These are phyloP conservation scores for Rhinolophus ferrumequinum DNA, from an alignment of 2,113 vertebrate species.

Conservation along the genomic window DNA sequence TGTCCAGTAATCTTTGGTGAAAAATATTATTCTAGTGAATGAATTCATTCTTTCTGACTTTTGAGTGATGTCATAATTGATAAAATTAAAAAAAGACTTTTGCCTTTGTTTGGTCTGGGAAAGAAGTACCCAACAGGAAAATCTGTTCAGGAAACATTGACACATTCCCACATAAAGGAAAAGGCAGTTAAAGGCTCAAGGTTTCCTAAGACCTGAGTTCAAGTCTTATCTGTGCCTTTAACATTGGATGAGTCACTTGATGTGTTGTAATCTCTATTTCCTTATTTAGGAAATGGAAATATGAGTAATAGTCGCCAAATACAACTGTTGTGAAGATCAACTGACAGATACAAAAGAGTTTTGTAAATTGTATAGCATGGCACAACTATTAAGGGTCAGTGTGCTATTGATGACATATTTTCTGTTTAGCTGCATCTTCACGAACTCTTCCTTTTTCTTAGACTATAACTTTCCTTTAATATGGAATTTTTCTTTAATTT, in stretches of 20 bases:
- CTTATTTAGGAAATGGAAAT: slow-evolving; percentile 27
- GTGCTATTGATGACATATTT: not conserved
- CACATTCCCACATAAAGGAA: not conserved
- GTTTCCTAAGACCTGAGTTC: slow-evolving; percentile 6
- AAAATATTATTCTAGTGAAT: not conserved
- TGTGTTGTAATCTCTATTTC: slow-evolving; percentile 15
- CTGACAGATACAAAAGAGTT: not conserved
- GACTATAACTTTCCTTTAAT: slow-evolving; percentile 22
- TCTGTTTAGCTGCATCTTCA: not conserved
- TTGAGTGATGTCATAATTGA: not conserved
- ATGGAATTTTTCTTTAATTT: slow-evolving; percentile 1
- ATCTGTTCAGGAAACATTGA: not conserved
- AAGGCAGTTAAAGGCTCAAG: not conserved
- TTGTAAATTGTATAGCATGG: not conserved
- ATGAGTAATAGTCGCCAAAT: not conserved
- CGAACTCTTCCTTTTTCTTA: not conserved
- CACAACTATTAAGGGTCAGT: not conserved
- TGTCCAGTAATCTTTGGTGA: not conserved
- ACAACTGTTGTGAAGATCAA: not conserved
- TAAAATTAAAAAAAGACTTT: slow-evolving; percentile 12
- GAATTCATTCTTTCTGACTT: slow-evolving; percentile 13
- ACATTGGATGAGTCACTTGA: not conserved
- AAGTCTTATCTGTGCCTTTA: not conserved
- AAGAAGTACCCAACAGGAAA: not conserved
- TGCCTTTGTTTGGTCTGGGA: slow-evolving; percentile 1